These are phyloP conservation scores for Arge pagana DNA, from an alignment of 2,888 invertebrate species.

Conservation along the genomic window DNA sequence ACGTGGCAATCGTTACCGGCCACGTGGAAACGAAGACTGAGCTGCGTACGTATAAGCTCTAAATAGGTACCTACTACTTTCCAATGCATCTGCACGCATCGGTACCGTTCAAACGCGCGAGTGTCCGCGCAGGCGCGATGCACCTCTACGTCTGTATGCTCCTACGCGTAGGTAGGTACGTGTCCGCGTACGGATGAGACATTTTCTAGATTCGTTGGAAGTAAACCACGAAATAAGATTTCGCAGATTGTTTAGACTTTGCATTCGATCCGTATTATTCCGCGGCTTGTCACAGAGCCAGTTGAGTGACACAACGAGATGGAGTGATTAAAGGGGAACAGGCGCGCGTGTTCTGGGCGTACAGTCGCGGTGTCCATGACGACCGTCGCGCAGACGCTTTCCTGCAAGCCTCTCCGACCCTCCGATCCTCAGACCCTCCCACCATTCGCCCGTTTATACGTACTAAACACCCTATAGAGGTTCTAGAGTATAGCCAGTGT, in stretches of 20 bases:
- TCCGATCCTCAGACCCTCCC: slow-evolving; percentile 35
- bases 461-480: slow-evolving; percentile 55
- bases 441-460: slow-evolving; percentile 51
- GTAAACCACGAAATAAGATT: slow-evolving; percentile 9
- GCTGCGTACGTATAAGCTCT: too few relatives aligned
- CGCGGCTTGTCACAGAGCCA: slow-evolving; percentile 33
- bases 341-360: slow-evolving; percentile 42
- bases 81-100: too few relatives aligned
- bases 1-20: too few relatives aligned
- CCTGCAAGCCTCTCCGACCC: slow-evolving; percentile 39
- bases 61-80: too few relatives aligned
- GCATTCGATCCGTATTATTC: slow-evolving; percentile 30
- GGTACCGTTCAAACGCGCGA: too few relatives aligned
- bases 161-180: too few relatives aligned
- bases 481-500: slow-evolving; percentile 31
- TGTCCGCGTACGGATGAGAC: too few relatives aligned
- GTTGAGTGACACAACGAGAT: slow-evolving; percentile 49
- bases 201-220: too few relatives aligned
- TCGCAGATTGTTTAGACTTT: slow-evolving; percentile 32
- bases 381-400: slow-evolving; percentile 53
- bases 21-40: too few relatives aligned
- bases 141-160: too few relatives aligned
- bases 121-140: too few relatives aligned
- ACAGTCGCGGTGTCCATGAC: slow-evolving; percentile 53
- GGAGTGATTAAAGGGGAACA: slow-evolving; percentile 44